Base-by-base conservation (phyloP, 1,140 invertebrate species). In the Papilio polyxenes region DNA sequence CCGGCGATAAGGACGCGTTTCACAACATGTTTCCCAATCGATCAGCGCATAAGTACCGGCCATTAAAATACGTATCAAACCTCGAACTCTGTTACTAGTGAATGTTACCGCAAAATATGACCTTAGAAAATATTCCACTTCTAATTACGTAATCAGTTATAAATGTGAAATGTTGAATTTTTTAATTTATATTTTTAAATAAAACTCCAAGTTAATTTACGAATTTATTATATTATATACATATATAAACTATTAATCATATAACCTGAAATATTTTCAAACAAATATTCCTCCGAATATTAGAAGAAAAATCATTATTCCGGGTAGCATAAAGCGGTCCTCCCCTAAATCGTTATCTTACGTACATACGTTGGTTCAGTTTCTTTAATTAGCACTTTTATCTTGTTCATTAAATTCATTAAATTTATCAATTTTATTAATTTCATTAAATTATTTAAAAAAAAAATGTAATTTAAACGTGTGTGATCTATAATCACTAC, bases 111-210 rank as follows among this genome's bases (percentile, higher is more conserved):
- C 31, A 72, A 72, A 72, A 72, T 40, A 37, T 72, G 65, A 72
- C 65, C 65, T 72, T 72, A 72, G 56, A 59, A 17, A 65, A 72
- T 72, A 72, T 72, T 31, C 23, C 65, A 72, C 65, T 72, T 37
- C 65, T 65, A 37, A 31, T 72, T 40, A 17, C 65, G 23, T 15
- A 72, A 72, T 40, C 65, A 11, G 65, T 37, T 72, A 1, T 69
- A 72, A 72, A 17, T 23, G 23, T 72, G 23, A 31, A 31, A 31
- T 31, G 23, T 72, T 40, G 37, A 31, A 65, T 65, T 4, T 65
- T 31, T 31, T 59, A 59, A 65, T 0, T 15, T 10, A 31, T 20
- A 17, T 3, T 3, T 3, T 56, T 56, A 53, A 53, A 53, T 53
- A 17, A 15, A 53, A 53, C 5, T 10, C 15, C 15, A 5, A 51